Evolutionary conservation across 2,888 invertebrate species (phyloP).

Genomic region (Scrobipalpa atriplicella): DNA sequence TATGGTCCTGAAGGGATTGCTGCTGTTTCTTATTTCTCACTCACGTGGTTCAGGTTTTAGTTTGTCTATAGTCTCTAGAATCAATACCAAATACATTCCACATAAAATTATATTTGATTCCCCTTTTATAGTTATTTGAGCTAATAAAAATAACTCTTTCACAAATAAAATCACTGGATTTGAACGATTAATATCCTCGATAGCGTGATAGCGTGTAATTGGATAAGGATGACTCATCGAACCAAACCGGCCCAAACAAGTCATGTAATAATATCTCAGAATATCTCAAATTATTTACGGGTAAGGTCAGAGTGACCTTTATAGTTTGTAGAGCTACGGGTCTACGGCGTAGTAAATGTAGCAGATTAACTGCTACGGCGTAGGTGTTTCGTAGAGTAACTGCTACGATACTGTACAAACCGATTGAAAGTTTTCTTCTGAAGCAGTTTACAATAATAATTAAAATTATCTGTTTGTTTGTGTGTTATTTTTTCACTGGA

Average conservation of each 20-base stretch:
- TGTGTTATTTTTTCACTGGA: no score
- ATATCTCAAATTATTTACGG: background rate
- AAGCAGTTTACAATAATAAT: no score
- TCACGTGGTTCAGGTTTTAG: no score
- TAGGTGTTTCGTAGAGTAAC: constrained; percentile 1
- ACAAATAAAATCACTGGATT: background rate
- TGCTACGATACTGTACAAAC: no score
- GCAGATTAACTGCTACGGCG: background rate
- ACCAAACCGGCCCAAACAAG: constrained; percentile 4
- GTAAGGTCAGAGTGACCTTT: background rate
- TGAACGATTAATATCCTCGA: constrained; percentile 2
- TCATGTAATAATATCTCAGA: background rate
- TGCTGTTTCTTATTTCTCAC: no score
- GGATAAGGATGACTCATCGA: constrained; percentile 8
- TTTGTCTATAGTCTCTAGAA: no score
- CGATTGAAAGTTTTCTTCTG: no score
- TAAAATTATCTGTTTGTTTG: no score
- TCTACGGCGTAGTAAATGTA: background rate
- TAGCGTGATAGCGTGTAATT: background rate
- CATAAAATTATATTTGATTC: background rate
- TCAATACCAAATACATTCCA: no score
- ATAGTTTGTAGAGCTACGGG: background rate
- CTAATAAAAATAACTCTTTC: constrained; percentile 11
- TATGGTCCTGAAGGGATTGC: no score
- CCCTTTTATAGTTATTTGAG: background rate